Conservation (phyloP, 2,797 vertebrate species). For the Girardinus metallicus region DNA sequence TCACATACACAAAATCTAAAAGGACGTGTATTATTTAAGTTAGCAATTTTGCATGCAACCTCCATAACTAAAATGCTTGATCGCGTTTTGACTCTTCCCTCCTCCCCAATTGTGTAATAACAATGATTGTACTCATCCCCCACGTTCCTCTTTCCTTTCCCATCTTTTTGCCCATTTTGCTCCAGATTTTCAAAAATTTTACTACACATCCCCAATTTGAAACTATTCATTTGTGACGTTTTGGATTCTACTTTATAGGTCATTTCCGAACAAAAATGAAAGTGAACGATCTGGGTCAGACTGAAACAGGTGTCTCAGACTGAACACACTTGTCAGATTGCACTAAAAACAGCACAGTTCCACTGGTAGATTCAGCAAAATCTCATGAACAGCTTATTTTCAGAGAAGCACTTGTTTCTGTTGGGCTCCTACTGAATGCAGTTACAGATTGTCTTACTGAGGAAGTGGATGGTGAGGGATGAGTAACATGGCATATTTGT, state of each 20-base stretch:
- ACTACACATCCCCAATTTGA: neutral
- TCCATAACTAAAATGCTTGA: constrained; percentile 8
- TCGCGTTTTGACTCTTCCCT: neutral
- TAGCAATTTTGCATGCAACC: constrained; percentile 26
- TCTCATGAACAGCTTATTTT: neutral
- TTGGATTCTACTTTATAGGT: neutral
- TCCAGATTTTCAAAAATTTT: neutral
- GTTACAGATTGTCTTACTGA: neutral
- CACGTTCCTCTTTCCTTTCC: constrained; percentile 7
- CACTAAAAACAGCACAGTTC: neutral
- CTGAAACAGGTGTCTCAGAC: neutral
- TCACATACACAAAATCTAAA: neutral
- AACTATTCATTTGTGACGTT: constrained; percentile 15
- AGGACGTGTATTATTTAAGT: constrained; percentile 14
- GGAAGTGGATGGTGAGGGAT: neutral
- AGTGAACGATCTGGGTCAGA: neutral
- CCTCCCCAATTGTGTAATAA: neutral
- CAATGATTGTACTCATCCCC: neutral
- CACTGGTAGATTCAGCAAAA: neutral
- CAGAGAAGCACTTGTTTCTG: neutral
- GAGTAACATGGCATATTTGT: constrained; percentile 15
- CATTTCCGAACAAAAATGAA: neutral
- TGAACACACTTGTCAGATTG: neutral
- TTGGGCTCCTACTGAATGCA: neutral
- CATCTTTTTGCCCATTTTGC: constrained; percentile 31